Base-by-base conservation (phyloP, 2,888 invertebrate species). In the Ptilodon capucinus region DNA sequence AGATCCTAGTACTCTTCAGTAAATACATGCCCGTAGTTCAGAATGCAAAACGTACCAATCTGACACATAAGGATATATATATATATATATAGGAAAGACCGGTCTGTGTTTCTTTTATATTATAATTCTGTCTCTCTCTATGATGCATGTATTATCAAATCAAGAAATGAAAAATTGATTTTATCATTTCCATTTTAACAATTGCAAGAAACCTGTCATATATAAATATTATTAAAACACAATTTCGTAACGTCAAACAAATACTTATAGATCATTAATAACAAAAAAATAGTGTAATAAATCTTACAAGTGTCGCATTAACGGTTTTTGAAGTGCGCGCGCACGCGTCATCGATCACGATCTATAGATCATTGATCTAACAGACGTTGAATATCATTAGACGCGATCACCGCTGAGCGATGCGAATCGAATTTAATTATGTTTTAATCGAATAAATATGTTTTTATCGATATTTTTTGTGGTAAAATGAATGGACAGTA, bases 341-440 rank as follows among this genome's bases (percentile, higher is more conserved):
- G 71, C 68, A 49, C 55, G 68, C 70, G 74, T 66, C 64, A 65
- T 71, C 63, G 70, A 72, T 72, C 76, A 73, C 60, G 73, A 74
- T 73, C 68, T 68, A 73, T 75, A 70, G 79, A 79, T 74, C 77
- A 70, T 67, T 76, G 74, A 73, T 76, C 71, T 64, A 72, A 45
- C 48, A 44, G 36, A 58, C 54, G 55, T 53, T 51, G 57, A 68
- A 60, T 71, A 68, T 60, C 58, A 71, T 74, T 64, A 64, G 55
- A 19, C 47, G 68, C 51, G 55, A 56, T 51, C 44, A 57, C 63
- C 47, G 47, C 36, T 40, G 11, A 19, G 40, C 36, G 40, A 42
- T 52, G 18, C 34, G 39, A 43, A 52, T 50, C 48, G 50, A 63
- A 56, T 56, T 44, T 34, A 53, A 54, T 64, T 55, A 60, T 47